These are phyloP conservation scores for Dasysyrphus albostriatus DNA, from an alignment of 2,888 invertebrate genomes.

Conservation along the genomic window DNA sequence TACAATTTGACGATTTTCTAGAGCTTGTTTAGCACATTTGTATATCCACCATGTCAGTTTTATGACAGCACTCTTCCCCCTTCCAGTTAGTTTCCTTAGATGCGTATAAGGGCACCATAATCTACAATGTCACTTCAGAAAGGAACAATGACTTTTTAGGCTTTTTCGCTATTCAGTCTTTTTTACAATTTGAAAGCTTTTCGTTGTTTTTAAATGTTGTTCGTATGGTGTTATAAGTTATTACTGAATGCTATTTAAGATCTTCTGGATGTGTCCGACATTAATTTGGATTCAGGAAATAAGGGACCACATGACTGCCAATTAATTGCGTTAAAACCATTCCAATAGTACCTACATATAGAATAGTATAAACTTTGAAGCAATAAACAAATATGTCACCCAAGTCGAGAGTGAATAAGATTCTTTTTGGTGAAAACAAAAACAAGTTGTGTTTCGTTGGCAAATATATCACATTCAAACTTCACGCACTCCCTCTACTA, in stretches of 20 bases:
- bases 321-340: constrained; percentile 57
- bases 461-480: constrained; percentile 40
- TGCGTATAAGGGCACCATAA: constrained; percentile 42
- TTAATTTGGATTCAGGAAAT: not conserved
- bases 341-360: constrained; percentile 14
- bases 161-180: constrained; percentile 23
- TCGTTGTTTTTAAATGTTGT: constrained; percentile 68
- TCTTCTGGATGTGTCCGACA: not conserved
- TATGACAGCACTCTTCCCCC: constrained; percentile 53
- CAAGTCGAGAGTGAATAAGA: constrained; percentile 59
- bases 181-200: constrained; percentile 77
- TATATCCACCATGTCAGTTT: constrained; percentile 29
- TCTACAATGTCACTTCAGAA: constrained; percentile 47
- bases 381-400: constrained; percentile 74
- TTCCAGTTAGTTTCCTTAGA: constrained; percentile 15
- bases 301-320: constrained; percentile 33
- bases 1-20: constrained; percentile 62
- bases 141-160: constrained; percentile 4
- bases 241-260: not conserved
- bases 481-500: constrained; percentile 17
- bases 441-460: constrained; percentile 18
- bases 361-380: constrained; percentile 54
- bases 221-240: constrained; percentile 34
- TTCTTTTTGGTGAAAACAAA: constrained; percentile 52
- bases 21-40: constrained; percentile 46